Evolutionary conservation across 2,888 invertebrate species (phyloP), one percentile per base, ranked within the genome.

Genomic region (Rhagium mordax): DNA sequence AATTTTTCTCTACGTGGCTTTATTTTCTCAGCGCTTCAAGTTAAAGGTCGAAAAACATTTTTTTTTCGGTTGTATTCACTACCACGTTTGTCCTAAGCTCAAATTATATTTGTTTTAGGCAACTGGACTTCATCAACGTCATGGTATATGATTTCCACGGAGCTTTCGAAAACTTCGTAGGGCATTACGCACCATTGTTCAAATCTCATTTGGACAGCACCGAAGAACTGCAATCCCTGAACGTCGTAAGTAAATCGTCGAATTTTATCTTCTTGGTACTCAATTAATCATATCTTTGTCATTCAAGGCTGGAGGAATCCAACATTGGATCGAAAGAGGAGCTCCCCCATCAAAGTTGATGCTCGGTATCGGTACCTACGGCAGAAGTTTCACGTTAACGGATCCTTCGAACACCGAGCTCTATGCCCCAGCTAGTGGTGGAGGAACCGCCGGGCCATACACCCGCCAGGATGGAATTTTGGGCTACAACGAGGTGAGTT

Each of bases 331-430:
- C 0, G 84, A 86, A 0, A 87, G 89, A 74, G 92, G 92, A 10
- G 91, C 91, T 0, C 88, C 90, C 2, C 86, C 90, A 0, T 87
- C 90, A 1, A 95, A 95, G 84, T 79, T 96, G 0, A 87, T 92
- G 0, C 76, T 95, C 0, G 95, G 96, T 0, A 86, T 95, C 29
- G 93, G 93, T 0, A 89, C 92, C 5, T 95, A 94, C 77, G 95
- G 94, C 0, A 90, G 92, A 66, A 89, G 92, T 0, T 96, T 93
- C 79, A 91, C 90, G 0, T 85, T 95, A 13, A 82, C 86, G 0
- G 84, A 90, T 76, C 79, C 88, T 7, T 83, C 76, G 0, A 80
- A 87, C 0, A 88, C 89, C 21, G 86, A 85, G 0, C 86, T 93
- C 0, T 91, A 92, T 41, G 91, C 93, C 0, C 88, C 91, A 0